phyloP scores from a whole-genome alignment of 2,888 invertebrate species.

The Hemithea aestivaria region DNA sequence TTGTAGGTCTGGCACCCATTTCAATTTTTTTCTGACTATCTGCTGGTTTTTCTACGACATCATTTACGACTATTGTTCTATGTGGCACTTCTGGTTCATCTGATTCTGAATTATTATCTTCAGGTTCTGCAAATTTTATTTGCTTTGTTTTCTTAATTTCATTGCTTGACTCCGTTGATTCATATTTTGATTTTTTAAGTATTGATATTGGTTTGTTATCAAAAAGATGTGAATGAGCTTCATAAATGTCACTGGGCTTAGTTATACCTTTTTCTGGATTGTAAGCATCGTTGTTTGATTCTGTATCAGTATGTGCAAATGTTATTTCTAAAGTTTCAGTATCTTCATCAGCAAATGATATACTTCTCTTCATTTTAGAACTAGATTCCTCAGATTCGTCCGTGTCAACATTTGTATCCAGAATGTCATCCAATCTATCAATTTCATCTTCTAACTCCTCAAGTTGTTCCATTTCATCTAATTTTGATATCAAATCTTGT shows the following conservation, averaged over 20 bases:
- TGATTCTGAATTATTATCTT: too few relatives aligned
- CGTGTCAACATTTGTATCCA: slow-evolving; percentile 29
- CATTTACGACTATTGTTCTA: slow-evolving; percentile 51
- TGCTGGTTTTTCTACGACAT: slow-evolving; percentile 51
- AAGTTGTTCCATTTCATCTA: slow-evolving; percentile 77
- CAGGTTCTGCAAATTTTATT: too few relatives aligned
- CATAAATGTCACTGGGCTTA: slow-evolving; percentile 70
- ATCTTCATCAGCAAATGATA: slow-evolving; percentile 63
- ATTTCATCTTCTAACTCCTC: slow-evolving; percentile 79
- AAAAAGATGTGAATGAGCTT: slow-evolving; percentile 45
- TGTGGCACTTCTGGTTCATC: slow-evolving; percentile 9
- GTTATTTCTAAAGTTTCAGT: slow-evolving; percentile 55
- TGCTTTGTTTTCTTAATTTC: too few relatives aligned
- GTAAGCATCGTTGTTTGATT: slow-evolving; percentile 40
- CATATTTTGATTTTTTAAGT: slow-evolving; percentile 60
- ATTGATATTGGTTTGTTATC: slow-evolving; percentile 52
- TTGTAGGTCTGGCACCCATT: slow-evolving; percentile 48
- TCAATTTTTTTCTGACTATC: slow-evolving; percentile 30
- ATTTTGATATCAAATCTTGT: slow-evolving; percentile 61
- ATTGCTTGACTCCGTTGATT: background rate
- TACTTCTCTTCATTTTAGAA: slow-evolving; percentile 41
- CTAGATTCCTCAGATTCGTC: slow-evolving; percentile 23
- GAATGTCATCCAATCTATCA: slow-evolving; percentile 55
- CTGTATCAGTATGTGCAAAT: slow-evolving; percentile 55
- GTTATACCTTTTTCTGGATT: slow-evolving; percentile 48